A percentile compares a stretch with the other conserved stretches of the same genome.
Evolutionary conservation across 2,888 invertebrate species (phyloP).

Genomic region (Oxyteleia sp.): DNA sequence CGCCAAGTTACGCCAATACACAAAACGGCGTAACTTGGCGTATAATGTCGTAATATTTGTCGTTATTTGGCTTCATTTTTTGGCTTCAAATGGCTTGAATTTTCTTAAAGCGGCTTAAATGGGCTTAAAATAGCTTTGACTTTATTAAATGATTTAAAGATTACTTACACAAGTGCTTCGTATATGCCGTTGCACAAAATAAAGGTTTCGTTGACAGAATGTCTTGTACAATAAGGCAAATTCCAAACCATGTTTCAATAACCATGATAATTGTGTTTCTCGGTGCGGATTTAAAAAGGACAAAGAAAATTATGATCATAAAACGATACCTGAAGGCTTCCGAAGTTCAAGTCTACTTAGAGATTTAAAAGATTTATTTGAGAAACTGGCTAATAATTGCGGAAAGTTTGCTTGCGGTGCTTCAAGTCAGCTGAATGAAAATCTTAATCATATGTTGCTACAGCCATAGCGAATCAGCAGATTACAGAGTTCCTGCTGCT

Average conservation of each 20-base stretch:
- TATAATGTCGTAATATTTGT: no score
- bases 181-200: slow-evolving; percentile 75
- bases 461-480: slow-evolving; percentile 2
- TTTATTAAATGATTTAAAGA: no score
- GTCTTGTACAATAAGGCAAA: slow-evolving; percentile 55
- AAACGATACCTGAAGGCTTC: slow-evolving; percentile 51
- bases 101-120: no score
- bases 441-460: slow-evolving; percentile 19
- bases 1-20: no score
- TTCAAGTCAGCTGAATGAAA: slow-evolving; percentile 31
- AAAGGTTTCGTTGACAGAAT: slow-evolving; percentile 61
- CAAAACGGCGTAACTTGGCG: no score
- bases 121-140: no score
- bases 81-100: no score
- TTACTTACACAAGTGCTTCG: slow-evolving; percentile 61
- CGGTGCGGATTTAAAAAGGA: slow-evolving; percentile 69
- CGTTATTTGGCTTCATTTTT: no score
- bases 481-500: slow-evolving; percentile 1
- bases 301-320: slow-evolving; percentile 47
- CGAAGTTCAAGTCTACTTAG: background rate
- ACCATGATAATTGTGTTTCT: slow-evolving; percentile 65
- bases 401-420: slow-evolving; percentile 21
- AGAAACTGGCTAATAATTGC: slow-evolving; percentile 13
- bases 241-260: slow-evolving; percentile 69
- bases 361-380: slow-evolving; percentile 18